Base-by-base conservation (phyloP, 30 jellyfish, hydroid and myxozoan species). In the Hydra vulgaris region DNA sequence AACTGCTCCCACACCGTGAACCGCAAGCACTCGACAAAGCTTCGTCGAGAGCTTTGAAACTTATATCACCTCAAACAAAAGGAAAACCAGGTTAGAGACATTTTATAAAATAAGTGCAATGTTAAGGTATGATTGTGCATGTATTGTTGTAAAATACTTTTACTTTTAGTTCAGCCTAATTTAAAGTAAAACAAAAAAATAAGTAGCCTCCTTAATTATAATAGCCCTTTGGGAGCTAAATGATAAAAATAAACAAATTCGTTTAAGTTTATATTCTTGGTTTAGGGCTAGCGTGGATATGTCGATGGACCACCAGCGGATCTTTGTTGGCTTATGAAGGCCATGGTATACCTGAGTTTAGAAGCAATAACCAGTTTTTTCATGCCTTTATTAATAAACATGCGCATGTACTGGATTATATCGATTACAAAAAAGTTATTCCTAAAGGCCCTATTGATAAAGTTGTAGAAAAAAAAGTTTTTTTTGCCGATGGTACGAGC, bases 11-110 rank as follows among this genome's bases (percentile, higher is more conserved):
- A 19, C 25, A 81, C 79, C 95, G 95, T 15, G 79, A 84, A 80
- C 95, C 97, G 18, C 95, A 85, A 70, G 97, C 97, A 18, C 68
- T 90, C 70, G 97, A 90, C 70, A 90, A 90, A 54, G 95, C 95
- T 17, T 84, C 95, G 18, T 83, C 97, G 27, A 81, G 97, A 54
- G 97, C 93, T 4, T 52, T 85, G 79, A 85, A 89, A 56, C 68
- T 82, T 75, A 69, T 89, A 20, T 73, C 95, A 0, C 97, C 97
- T 18, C 84, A 75, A 54, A 81, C 85, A 19, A 84, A 73, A 76
- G 78, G 95, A 70, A 85, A 85, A 61, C 95, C 97, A 74, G 97
- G 97, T 89, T 83, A 18, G 81, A n/a, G n/a, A n/a, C n/a, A n/a
- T n/a, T n/a, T n/a, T n/a, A n/a, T n/a, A n/a, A n/a, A n/a, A n/a